Evolutionary conservation across 2,888 invertebrate species (phyloP).

Genomic region (Tetrapedia diversipes): DNA sequence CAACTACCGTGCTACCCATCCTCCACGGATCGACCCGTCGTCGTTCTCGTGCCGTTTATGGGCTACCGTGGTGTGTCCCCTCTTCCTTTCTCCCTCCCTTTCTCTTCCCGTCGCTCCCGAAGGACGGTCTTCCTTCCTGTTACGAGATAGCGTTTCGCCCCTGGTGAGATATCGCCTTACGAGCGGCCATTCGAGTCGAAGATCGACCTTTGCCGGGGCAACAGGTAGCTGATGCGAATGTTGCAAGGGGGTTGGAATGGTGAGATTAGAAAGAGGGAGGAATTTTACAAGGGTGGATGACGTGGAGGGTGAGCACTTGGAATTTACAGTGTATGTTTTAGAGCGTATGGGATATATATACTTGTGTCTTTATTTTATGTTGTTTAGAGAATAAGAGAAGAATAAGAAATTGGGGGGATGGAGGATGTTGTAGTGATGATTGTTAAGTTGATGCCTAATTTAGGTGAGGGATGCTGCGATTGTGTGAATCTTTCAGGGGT

Average conservation of each 20-base stretch:
- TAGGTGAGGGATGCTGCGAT: no score
- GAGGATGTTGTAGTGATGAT: no score
- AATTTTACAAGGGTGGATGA: no score
- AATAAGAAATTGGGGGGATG: no score
- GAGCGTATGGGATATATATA: no score
- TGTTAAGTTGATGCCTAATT: no score
- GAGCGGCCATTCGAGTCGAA: constrained; percentile 21
- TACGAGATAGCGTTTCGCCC: constrained; percentile 24
- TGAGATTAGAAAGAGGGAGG: not conserved
- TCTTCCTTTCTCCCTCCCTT: constrained; percentile 24
- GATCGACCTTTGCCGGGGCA: constrained; percentile 38
- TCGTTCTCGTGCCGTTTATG: constrained; percentile 59
- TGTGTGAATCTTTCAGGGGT: no score
- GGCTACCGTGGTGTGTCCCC: constrained; percentile 36
- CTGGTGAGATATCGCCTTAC: constrained; percentile 30
- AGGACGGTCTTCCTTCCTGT: constrained; percentile 26
- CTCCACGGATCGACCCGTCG: constrained; percentile 65
- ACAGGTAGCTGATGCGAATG: constrained; percentile 33
- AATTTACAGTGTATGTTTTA: no score
- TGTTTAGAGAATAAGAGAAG: no score
- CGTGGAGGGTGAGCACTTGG: no score
- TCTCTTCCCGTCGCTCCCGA: constrained; percentile 7
- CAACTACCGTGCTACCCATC: constrained; percentile 75
- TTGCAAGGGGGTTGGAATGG: no score
- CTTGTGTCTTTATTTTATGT: no score